Conservation (phyloP, 1,140 invertebrate species). For the Bombus confusus region DNA sequence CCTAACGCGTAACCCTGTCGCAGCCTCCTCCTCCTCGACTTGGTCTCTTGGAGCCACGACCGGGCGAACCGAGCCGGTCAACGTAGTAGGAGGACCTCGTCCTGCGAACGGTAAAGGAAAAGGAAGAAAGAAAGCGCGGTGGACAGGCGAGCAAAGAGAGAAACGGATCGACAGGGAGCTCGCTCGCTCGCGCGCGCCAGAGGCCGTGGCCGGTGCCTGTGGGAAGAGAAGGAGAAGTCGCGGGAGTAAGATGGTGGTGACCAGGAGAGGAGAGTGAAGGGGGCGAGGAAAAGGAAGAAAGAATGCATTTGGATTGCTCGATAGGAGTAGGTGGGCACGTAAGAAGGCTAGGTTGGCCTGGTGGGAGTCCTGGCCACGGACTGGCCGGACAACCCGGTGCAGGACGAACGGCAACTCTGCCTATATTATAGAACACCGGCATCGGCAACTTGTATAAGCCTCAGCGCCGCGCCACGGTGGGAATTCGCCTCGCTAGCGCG, state of each 20-base stretch:
- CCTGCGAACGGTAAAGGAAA: slow-evolving; percentile 6
- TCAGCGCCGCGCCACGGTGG: slow-evolving; percentile 62
- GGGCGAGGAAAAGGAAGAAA: slow-evolving; percentile 59
- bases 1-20: background rate
- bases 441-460: slow-evolving; percentile 51
- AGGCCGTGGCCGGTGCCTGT: slow-evolving; percentile 9
- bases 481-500: slow-evolving; percentile 60
- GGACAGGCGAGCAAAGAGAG: slow-evolving; percentile 30
- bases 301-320: slow-evolving; percentile 73
- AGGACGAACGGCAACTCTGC: slow-evolving; percentile 67
- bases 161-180: slow-evolving; percentile 32
- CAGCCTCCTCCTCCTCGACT: background rate
- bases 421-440: slow-evolving; percentile 68
- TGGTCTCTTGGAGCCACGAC: background rate
- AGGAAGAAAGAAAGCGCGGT: background rate
- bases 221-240: slow-evolving; percentile 38
- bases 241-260: slow-evolving; percentile 39
- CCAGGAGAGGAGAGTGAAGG: slow-evolving; percentile 42
- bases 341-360: slow-evolving; percentile 65
- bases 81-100: slow-evolving; percentile 34
- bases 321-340: slow-evolving; percentile 71
- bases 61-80: background rate
- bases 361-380: slow-evolving; percentile 65
- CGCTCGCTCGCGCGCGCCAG: slow-evolving; percentile 28
- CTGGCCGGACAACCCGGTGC: slow-evolving; percentile 57